Conservation (phyloP, 2,797 vertebrate species). For the Sandelia bainsii region DNA sequence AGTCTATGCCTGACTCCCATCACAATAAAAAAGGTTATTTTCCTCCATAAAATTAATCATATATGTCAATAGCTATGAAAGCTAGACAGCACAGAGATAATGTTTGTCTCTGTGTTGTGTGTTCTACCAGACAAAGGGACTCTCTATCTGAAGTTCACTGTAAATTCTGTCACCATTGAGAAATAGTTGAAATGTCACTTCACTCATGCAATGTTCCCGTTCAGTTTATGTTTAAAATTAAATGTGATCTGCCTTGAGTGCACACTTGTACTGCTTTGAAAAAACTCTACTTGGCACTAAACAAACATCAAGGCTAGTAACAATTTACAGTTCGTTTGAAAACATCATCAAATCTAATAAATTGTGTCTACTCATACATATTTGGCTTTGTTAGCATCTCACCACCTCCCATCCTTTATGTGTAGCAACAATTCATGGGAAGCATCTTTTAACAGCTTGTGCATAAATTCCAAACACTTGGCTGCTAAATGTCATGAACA, state of each 20-base stretch:
- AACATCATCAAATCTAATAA: conserved; percentile 31
- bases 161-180: not conserved
- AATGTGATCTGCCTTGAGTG: not conserved
- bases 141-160: not conserved
- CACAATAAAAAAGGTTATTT: not conserved
- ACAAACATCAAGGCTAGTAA: conserved; percentile 24
- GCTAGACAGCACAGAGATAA: not conserved
- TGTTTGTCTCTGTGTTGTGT: not conserved
- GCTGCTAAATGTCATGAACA: conserved; percentile 35
- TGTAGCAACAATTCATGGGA: conserved; percentile 43
- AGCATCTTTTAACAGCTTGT: conserved; percentile 56
- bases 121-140: not conserved
- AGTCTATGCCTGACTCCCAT: not conserved
- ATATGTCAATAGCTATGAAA: not conserved
- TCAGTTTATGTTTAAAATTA: not conserved
- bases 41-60: conserved; percentile 1
- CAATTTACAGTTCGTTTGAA: conserved; percentile 33
- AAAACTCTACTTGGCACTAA: conserved; percentile 2
- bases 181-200: not conserved
- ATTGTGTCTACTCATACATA: conserved; percentile 10
- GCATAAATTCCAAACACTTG: conserved; percentile 46
- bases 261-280: not conserved
- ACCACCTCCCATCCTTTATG: conserved; percentile 35
- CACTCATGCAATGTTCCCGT: not conserved
- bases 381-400: conserved; percentile 41